Evolutionary conservation across 2,888 invertebrate genomes (phyloP).

Genomic region (Neelides folsomi): DNA sequence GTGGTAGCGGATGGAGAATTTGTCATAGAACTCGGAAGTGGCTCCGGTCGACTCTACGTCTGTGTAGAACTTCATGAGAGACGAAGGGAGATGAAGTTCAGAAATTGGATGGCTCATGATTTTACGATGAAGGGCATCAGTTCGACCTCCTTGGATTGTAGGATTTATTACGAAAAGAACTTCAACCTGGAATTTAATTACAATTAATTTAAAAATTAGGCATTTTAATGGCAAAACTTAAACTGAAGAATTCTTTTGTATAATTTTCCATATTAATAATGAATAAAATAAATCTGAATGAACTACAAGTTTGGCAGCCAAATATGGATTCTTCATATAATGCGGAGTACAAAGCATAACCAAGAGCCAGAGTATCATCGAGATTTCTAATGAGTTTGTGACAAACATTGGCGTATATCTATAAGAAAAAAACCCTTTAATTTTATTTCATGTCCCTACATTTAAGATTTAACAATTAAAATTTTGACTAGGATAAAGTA

Average conservation of each 20-base stretch:
- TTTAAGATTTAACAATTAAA: no score
- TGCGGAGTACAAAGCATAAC: conserved; percentile 79
- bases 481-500: no score
- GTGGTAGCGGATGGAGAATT: conserved; percentile 95
- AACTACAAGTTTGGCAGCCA: conserved; percentile 91
- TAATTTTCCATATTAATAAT: background rate
- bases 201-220: background rate
- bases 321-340: conserved; percentile 88
- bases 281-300: conserved; percentile 41
- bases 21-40: conserved; percentile 97
- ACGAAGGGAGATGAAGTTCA: conserved; percentile 66
- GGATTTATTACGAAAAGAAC: conserved; percentile 39
- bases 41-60: conserved; percentile 96
- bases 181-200: conserved; percentile 27
- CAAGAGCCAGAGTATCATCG: conserved; percentile 74
- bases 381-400: conserved; percentile 62
- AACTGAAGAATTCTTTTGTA: background rate
- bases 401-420: conserved; percentile 65
- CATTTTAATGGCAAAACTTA: no score
- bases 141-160: conserved; percentile 38
- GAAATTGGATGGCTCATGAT: conserved; percentile 80
- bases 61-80: conserved; percentile 95
- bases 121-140: conserved; percentile 48
- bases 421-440: conserved; percentile 32
- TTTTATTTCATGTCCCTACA: no score